Percentiles rank a stretch among this genome's conserved stretches.
Evolutionary conservation across 2,888 invertebrate species (phyloP).

Genomic region (Diarsia rubi): DNA sequence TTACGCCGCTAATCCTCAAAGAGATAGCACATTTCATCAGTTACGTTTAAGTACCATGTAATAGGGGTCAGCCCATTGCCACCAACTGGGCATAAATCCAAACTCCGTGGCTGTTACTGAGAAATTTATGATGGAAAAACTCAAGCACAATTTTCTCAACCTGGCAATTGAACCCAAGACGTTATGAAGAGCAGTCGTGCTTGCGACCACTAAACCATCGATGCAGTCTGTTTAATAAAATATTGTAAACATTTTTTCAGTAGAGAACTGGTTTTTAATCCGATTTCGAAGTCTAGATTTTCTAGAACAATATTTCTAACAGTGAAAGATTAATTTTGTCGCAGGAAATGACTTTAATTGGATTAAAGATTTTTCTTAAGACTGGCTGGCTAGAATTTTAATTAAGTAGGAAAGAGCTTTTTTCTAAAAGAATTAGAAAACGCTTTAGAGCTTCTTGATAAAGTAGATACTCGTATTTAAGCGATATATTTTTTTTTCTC

Average conservation of each 20-base stretch:
- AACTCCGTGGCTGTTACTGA: too few species aligned
- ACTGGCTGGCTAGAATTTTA: background rate
- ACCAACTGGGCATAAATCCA: background rate
- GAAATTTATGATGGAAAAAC: too few species aligned
- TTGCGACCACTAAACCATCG: too few species aligned
- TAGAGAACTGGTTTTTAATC: slow-evolving; percentile 9
- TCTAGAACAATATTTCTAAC: slow-evolving; percentile 4
- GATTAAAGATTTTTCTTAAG: background rate
- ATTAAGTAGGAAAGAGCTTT: background rate
- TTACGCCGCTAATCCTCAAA: too few species aligned
- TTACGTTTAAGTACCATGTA: too few species aligned
- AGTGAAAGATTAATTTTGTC: slow-evolving; percentile 3
- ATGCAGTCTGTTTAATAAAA: slow-evolving; percentile 6
- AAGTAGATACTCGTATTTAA: background rate
- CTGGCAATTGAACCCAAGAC: too few species aligned
- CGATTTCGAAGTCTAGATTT: slow-evolving; percentile 12
- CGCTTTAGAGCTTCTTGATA: background rate
- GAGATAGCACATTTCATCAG: too few species aligned
- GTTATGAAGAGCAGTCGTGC: too few species aligned
- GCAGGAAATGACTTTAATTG: background rate
- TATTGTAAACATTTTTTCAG: background rate
- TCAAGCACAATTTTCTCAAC: too few species aligned
- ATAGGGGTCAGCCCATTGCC: too few species aligned
- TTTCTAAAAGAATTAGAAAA: background rate
- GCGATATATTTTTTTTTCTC: background rate